A percentile compares a stretch with the other conserved stretches of the same genome.
Evolutionary conservation across 2,888 invertebrate genomes (phyloP).

Genomic region (Xylota sylvarum): DNA sequence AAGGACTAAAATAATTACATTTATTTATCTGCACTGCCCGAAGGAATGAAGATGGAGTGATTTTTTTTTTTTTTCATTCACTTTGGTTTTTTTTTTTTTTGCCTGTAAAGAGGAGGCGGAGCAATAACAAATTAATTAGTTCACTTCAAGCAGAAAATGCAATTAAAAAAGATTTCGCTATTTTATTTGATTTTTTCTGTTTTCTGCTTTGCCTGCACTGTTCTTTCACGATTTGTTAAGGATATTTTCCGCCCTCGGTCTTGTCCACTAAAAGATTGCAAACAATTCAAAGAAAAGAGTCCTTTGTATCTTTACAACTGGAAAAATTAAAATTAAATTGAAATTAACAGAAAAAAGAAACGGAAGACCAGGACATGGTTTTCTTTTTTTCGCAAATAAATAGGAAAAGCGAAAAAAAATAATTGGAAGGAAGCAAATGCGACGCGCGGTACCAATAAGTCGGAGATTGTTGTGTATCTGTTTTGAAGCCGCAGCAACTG

Average conservation of each 20-base stretch:
- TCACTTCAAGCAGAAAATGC: constrained; percentile 81
- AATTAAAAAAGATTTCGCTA: constrained; percentile 81
- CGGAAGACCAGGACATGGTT: constrained; percentile 40
- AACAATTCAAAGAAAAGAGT: constrained; percentile 73
- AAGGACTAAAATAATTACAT: constrained; percentile 77
- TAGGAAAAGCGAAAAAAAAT: constrained; percentile 5
- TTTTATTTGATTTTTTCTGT: constrained; percentile 73
- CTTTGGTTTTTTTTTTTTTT: constrained; percentile 35
- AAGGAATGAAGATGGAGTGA: constrained; percentile 72
- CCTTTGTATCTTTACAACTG: constrained; percentile 70
- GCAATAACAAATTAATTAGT: constrained; percentile 84
- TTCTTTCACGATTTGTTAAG: constrained; percentile 52
- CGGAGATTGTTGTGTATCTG: constrained; percentile 18
- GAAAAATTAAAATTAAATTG: constrained; percentile 76
- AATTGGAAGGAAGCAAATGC: constrained; percentile 38
- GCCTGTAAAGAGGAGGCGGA: constrained; percentile 78
- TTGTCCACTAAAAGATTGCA: constrained; percentile 73
- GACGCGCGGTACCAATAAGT: constrained; percentile 40
- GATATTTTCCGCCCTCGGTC: constrained; percentile 56
- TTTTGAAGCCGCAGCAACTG: constrained; percentile 21
- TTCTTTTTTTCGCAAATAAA: constrained; percentile 36
- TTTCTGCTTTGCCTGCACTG: constrained; percentile 27
- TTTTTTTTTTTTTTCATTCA: constrained; percentile 56
- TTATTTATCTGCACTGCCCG: constrained; percentile 74
- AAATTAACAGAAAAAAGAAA: constrained; percentile 57